Evolutionary conservation across 92 coral and sea anemone genomes (phyloP).

Genomic region (Anthopleura xanthogrammica): DNA sequence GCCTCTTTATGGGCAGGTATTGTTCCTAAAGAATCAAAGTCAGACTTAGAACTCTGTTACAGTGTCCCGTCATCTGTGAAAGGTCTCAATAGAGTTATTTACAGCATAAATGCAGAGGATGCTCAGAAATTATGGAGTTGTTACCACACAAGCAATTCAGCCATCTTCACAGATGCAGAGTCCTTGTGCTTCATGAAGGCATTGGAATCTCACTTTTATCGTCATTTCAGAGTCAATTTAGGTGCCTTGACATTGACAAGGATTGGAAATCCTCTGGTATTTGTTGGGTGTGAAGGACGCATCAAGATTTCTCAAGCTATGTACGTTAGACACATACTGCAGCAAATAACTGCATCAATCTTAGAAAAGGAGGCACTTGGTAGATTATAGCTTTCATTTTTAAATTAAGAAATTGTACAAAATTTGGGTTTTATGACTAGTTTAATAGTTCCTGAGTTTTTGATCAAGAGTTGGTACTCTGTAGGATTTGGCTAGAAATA

Average conservation of each 20-base stretch:
- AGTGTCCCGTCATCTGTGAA: conserved; percentile 48
- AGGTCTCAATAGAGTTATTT: conserved; percentile 63
- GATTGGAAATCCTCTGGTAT: conserved; percentile 75
- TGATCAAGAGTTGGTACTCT: too few relatives aligned
- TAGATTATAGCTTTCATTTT: conserved; percentile 33
- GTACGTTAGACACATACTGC: conserved; percentile 73
- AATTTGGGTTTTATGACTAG: too few relatives aligned
- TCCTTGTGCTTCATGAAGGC: conserved; percentile 71
- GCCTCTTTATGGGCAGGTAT: conserved; percentile 89
- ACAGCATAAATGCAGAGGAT: conserved; percentile 71
- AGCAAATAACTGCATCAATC: conserved; percentile 71
- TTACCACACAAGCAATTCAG: conserved; percentile 54
- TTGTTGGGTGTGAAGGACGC: conserved; percentile 78
- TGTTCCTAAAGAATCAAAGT: conserved; percentile 33
- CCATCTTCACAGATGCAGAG: conserved; percentile 77
- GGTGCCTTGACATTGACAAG: conserved; percentile 64
- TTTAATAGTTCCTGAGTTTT: too few relatives aligned
- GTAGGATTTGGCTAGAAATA: too few relatives aligned
- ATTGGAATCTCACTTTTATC: conserved; percentile 80
- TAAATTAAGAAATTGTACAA: too few relatives aligned
- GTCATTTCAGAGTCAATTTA: conserved; percentile 79
- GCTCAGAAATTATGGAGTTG: conserved; percentile 72
- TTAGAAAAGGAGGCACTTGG: conserved; percentile 49
- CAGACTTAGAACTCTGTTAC: conserved; percentile 74
- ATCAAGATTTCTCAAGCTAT: conserved; percentile 73